phyloP scores from a whole-genome alignment of 2,888 invertebrate genomes.

The Syrista parreyssii region DNA sequence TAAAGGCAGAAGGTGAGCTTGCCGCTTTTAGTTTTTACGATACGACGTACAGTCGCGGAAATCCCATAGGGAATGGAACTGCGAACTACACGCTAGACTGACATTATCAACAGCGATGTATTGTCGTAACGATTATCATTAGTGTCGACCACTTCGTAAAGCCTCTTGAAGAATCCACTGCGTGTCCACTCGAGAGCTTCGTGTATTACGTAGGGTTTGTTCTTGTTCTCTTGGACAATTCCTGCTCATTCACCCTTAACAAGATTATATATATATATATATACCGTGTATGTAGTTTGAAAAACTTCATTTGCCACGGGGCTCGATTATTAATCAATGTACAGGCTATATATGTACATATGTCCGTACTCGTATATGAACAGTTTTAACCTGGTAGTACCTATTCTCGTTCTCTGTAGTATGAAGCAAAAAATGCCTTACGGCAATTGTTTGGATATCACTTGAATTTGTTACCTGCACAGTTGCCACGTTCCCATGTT shows the following conservation, averaged over 20 bases:
- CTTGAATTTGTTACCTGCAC: neutral
- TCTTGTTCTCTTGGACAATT: no score
- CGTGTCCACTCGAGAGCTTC: neutral
- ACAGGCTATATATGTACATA: neutral
- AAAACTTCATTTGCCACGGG: neutral
- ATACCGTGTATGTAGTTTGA: neutral
- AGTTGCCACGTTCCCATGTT: neutral
- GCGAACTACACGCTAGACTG: neutral
- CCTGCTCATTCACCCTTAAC: no score
- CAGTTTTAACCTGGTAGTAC: neutral
- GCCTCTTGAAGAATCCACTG: neutral
- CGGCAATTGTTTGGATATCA: neutral
- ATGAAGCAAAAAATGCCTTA: neutral
- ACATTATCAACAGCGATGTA: neutral
- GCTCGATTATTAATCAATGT: neutral
- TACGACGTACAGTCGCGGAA: neutral
- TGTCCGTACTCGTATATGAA: neutral
- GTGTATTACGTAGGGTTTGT: neutral
- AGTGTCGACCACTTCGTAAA: neutral
- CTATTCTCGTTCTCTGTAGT: neutral
- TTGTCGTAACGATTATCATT: neutral
- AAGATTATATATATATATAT: neutral
- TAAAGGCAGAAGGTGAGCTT: slow-evolving; percentile 6
- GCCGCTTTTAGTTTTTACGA: slow-evolving; percentile 20
- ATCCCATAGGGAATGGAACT: neutral